Evolutionary conservation across 2,888 invertebrate genomes (phyloP).

Genomic region (Luffia ferchaultella): DNA sequence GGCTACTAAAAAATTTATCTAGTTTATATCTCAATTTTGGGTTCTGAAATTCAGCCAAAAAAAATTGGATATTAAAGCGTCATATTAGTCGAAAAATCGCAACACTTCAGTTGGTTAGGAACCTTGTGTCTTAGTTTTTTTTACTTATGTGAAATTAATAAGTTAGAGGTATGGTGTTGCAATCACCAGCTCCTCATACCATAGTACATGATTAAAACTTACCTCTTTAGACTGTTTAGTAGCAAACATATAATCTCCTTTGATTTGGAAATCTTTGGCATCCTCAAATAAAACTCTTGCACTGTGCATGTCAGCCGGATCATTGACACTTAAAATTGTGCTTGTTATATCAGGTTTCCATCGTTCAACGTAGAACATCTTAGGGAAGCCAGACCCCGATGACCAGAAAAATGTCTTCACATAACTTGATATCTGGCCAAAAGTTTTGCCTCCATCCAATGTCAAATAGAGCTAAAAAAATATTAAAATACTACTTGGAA

Average conservation of each 20-base stretch:
- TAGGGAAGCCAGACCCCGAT: slow-evolving; percentile 47
- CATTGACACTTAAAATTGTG: slow-evolving; percentile 73
- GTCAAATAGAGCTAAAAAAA: slow-evolving; percentile 77
- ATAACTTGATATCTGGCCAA: slow-evolving; percentile 72
- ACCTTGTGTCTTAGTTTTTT: too few relatives aligned
- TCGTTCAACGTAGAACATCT: slow-evolving; percentile 74
- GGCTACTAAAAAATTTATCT: too few relatives aligned
- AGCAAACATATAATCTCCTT: slow-evolving; percentile 86
- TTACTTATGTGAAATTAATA: too few relatives aligned
- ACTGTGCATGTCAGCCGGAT: slow-evolving; percentile 61
- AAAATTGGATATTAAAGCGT: too few relatives aligned
- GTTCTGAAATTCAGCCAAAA: too few relatives aligned
- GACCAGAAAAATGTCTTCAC: slow-evolving; percentile 85
- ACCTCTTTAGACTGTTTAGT: slow-evolving; percentile 73
- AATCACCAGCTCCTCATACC: too few relatives aligned
- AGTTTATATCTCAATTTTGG: too few relatives aligned
- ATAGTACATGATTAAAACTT: too few relatives aligned
- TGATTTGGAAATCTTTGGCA: slow-evolving; percentile 83
- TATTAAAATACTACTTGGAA: too few relatives aligned
- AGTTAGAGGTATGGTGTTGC: too few relatives aligned
- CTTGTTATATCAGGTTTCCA: slow-evolving; percentile 69
- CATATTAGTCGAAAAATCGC: too few relatives aligned
- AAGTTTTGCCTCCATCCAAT: slow-evolving; percentile 76
- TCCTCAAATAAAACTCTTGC: slow-evolving; percentile 67
- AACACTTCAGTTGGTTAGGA: too few relatives aligned